These are phyloP conservation scores for Cataglyphis hispanica DNA, from an alignment of 1,140 invertebrate species.

Conservation along the genomic window DNA sequence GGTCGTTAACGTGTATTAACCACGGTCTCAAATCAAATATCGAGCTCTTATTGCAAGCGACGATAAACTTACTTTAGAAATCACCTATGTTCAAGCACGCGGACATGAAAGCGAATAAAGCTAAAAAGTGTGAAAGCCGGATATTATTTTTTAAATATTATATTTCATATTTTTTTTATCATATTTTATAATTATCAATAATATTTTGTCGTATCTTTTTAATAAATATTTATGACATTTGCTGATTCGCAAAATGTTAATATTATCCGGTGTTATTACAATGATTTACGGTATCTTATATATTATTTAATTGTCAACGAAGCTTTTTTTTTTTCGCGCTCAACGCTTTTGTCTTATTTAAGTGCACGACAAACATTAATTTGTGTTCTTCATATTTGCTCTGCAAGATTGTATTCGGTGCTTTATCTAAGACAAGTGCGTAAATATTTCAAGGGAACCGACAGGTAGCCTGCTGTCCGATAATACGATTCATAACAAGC, in stretches of 20 bases:
- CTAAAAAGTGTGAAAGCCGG: not conserved
- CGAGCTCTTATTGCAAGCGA: slow-evolving; percentile 10
- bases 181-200: not conserved
- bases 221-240: not conserved
- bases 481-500: not conserved
- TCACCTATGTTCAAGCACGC: not conserved
- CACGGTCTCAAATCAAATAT: slow-evolving; percentile 19
- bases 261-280: not conserved
- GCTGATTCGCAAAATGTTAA: not conserved
- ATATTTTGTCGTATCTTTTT: not conserved
- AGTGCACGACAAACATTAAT: not conserved
- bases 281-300: not conserved
- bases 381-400: not conserved
- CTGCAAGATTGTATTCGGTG: not conserved
- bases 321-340: too few species aligned
- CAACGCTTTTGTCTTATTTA: not conserved
- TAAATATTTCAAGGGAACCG: not conserved
- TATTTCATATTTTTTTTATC: not conserved
- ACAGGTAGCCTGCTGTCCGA: too few species aligned
- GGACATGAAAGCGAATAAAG: not conserved
- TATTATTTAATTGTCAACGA: not conserved
- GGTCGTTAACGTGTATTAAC: not conserved
- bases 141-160: not conserved
- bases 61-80: not conserved
- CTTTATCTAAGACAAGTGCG: slow-evolving; percentile 1